phyloP scores from a whole-genome alignment of 2,113 vertebrate genomes.

The Arvicanthis niloticus region DNA sequence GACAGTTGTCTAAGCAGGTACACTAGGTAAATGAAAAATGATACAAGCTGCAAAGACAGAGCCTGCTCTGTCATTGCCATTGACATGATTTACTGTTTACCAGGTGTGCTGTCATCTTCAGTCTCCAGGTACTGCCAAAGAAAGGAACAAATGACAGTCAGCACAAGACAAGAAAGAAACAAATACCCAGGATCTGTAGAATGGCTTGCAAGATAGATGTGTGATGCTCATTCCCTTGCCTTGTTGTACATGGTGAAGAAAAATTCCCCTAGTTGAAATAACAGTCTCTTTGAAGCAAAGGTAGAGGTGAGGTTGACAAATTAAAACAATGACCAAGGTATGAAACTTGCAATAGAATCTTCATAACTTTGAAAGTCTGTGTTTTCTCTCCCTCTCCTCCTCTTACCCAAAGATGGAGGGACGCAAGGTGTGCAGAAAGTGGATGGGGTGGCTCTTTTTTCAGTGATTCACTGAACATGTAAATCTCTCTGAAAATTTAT shows the following conservation, averaged over 20 bases:
- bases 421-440: not conserved
- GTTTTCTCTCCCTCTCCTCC: too few relatives aligned
- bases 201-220: too few relatives aligned
- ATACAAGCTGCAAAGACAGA: constrained; percentile 19
- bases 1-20: constrained; percentile 65
- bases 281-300: not conserved
- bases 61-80: constrained; percentile 27
- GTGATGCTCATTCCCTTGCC: not conserved
- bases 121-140: not conserved
- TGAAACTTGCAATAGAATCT: not conserved
- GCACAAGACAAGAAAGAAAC: not conserved
- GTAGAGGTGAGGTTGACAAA: not conserved
- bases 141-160: not conserved
- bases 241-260: not conserved
- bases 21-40: not conserved
- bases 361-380: not conserved
- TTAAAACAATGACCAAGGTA: not conserved
- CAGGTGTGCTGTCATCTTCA: not conserved
- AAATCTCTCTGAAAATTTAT: not conserved
- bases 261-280: not conserved
- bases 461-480: not conserved
- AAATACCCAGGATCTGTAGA: not conserved
- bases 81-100: constrained; percentile 57
- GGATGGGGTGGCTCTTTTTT: not conserved
- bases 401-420: not conserved